Evolutionary conservation across 2,113 vertebrate species (phyloP), one percentile per base, ranked within the genome.

Genomic region (Echinops telfairi): DNA sequence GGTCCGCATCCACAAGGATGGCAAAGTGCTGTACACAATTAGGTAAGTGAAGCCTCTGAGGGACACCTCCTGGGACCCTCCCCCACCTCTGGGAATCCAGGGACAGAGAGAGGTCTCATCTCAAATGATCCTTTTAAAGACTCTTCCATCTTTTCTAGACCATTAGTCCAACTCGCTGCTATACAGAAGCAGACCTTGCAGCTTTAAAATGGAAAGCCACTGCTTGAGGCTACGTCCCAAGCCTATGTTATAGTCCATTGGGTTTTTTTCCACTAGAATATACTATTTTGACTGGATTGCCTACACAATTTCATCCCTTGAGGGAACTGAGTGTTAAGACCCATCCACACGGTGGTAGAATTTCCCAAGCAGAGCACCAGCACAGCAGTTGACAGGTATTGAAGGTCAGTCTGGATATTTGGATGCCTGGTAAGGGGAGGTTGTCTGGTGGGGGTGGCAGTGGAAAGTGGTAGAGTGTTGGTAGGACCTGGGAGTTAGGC

Each of bases 11-110:
- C 97, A 98, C 98, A 98, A 97, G 16, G 97, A 98, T 0, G 98
- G 98, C 75, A 98, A 98, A 95, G 98, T 98, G 90, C 97, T 98
- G 94, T 98, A 98, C 94, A 98, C 98, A 0, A 97, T 98, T 97
- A 98, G 98, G 98, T 98, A 97, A n/a, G 78, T 66, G 29, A 91
- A 73, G 36, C 15, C 60, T 77, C 16, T 93, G 16, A 27, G 7
- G 22, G 53, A 38, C 92, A 33, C 25, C 0, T 89, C 38, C 15
- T 78, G 33, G 9, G 33, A 31, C 62, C 76, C 33, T 57, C 66
- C 27, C n/a, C 86, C 23, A 36, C 33, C 86, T 73, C n/a, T 85
- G 43, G 40, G 47, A 88, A 60, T 11, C 38, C 31, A 29, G 86
- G 75, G 66, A 2, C 33, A 81, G 40, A 90, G 27, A 83, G 40